Conservation (phyloP, 1,140 invertebrate species). For the Neodiprion lecontei region DNA sequence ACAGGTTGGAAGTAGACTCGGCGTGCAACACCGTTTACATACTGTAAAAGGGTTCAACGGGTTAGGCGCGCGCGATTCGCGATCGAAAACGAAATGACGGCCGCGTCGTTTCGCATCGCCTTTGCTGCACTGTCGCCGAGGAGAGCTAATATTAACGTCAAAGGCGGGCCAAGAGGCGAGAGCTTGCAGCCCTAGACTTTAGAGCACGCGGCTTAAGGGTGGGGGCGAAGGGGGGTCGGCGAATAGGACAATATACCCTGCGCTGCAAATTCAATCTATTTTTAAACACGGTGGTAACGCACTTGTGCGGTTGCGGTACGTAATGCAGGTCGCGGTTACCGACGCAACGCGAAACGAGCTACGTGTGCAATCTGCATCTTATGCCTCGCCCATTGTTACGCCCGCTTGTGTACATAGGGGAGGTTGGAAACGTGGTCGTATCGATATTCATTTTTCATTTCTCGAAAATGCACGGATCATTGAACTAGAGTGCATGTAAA, state of each 20-base stretch:
- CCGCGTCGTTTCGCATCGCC: background rate
- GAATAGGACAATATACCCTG: background rate
- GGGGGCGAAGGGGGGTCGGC: background rate
- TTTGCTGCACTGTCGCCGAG: background rate
- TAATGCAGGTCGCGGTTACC: conserved; percentile 53
- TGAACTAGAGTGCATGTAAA: too few relatives aligned
- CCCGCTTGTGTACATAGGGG: too few relatives aligned
- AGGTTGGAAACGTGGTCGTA: too few relatives aligned
- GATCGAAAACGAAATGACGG: background rate
- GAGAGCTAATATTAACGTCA: conserved; percentile 1
- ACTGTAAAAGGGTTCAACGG: conserved; percentile 2
- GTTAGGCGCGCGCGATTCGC: background rate
- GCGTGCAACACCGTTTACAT: background rate
- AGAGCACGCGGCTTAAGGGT: background rate
- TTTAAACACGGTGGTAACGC: conserved; percentile 7
- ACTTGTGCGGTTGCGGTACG: conserved; percentile 23
- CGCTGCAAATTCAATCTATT: background rate
- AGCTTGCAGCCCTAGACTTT: background rate
- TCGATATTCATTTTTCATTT: too few relatives aligned
- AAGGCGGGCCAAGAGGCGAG: background rate
- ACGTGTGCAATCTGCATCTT: conserved; percentile 14
- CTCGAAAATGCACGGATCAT: too few relatives aligned
- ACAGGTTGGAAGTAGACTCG: too few relatives aligned
- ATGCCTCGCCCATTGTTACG: too few relatives aligned
- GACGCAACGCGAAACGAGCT: conserved; percentile 41